Evolutionary conservation across 2,888 invertebrate species (phyloP), one percentile per base, ranked within the genome.

Genomic region (Leptopilina myrica): DNA sequence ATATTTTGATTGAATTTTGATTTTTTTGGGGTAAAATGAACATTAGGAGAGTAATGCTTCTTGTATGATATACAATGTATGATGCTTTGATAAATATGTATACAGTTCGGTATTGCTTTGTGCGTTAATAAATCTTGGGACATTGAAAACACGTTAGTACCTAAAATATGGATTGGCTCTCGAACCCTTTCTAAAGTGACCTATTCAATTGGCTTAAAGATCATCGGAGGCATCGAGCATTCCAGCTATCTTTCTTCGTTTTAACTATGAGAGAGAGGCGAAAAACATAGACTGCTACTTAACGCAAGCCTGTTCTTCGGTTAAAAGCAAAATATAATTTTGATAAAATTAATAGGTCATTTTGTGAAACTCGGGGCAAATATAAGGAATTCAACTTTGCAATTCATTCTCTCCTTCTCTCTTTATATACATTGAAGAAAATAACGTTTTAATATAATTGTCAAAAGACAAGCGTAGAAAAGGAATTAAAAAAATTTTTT

Each of bases 131-230:
- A 73, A 73, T 73, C 73, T 73, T 15, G 5, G 5, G 40, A n/a
- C 33, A 8, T 11, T n/a, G 56, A 73, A 56, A 73, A n/a, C 73
- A n/a, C n/a, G 53, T 73, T 73, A 73, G 73, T 73, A 43, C 73
- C 73, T 73, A 73, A 73, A 73, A 73, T 73, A 73, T 73, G 56
- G 73, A 73, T 9, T 73, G 56, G 15, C 67, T 9, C 59, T 73
- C 76, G 75, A 67, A 78, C 76, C 79, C 79, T 82, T 80, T 82
- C 80, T 79, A 82, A 80, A 80, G 59, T 80, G 80, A 82, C 82
- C 79, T 80, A 82, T 80, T 80, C 76, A 56, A 67, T 62, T 59
- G 77, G 76, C 65, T 80, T 76, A 64, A 67, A 77, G 76, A 81
- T 77, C 67, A 76, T 73, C 66, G 78, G 49, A 79, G 53, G 40